These are phyloP conservation scores for Astropecten irregularis DNA, from an alignment of 53 echinoderm and acorn worm genomes.

Conservation along the genomic window DNA sequence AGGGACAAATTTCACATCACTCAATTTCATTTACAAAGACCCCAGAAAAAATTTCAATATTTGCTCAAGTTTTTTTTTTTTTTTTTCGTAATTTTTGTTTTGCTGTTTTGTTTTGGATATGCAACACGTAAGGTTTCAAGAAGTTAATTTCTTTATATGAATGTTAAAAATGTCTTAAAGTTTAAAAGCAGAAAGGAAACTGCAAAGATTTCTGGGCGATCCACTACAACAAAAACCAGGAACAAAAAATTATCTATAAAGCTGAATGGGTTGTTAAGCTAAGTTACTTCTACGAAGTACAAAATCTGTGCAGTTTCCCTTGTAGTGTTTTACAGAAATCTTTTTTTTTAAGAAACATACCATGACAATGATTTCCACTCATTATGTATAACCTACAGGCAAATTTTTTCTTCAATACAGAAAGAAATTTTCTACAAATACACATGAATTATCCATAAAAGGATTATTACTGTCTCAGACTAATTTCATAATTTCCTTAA, in stretches of 20 bases:
- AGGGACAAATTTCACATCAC: conserved; percentile 59
- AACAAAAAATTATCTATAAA: too few relatives aligned
- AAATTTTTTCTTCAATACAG: not conserved
- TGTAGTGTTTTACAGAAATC: not conserved
- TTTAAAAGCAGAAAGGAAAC: conserved; percentile 17
- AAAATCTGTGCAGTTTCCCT: conserved; percentile 47
- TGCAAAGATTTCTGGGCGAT: conserved; percentile 36
- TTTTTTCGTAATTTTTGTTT: not conserved
- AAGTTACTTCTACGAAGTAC: too few relatives aligned
- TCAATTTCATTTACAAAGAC: conserved; percentile 45
- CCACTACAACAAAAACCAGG: too few relatives aligned
- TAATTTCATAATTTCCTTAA: too few relatives aligned
- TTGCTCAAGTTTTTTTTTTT: conserved; percentile 38
- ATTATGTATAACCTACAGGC: conserved; percentile 27
- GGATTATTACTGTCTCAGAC: too few relatives aligned
- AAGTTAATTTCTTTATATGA: too few relatives aligned
- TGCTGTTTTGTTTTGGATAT: conserved; percentile 4
- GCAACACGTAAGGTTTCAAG: conserved; percentile 47
- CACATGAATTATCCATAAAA: not conserved
- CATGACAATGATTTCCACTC: conserved; percentile 26
- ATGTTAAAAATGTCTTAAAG: conserved; percentile 8
- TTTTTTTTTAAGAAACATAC: conserved; percentile 46
- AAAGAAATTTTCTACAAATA: conserved; percentile 38
- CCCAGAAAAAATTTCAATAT: conserved; percentile 50
- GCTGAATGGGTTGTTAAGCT: too few relatives aligned